Evolutionary conservation across 2,113 vertebrate species (phyloP).

Genomic region (Epinephelus lanceolatus): DNA sequence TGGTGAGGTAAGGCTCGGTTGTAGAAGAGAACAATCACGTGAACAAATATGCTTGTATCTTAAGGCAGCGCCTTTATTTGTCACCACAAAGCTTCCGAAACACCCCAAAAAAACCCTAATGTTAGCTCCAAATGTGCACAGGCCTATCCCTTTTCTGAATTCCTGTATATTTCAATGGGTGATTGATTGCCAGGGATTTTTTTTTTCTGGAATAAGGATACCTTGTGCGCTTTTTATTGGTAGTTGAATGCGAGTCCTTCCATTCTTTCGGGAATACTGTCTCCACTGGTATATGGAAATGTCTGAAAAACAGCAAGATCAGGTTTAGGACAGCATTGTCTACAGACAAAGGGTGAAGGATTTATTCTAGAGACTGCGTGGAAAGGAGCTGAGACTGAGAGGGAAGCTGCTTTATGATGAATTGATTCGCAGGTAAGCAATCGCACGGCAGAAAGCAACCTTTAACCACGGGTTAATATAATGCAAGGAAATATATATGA

Average conservation of each 20-base stretch:
- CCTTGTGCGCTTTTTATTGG: constrained; percentile 96
- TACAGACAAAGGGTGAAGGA: constrained; percentile 99
- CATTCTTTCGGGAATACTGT: constrained; percentile 99
- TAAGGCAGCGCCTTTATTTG: constrained; percentile 96
- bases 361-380: constrained; percentile 91
- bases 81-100: constrained; percentile 92
- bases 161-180: constrained; percentile 78
- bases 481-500: constrained; percentile 88
- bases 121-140: constrained; percentile 85
- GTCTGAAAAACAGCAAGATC: constrained; percentile 97
- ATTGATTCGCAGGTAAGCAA: constrained; percentile 99
- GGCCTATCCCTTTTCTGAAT: constrained; percentile 75
- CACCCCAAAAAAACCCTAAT: constrained; percentile 87
- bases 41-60: constrained; percentile 96
- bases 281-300: constrained; percentile 95
- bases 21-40: constrained; percentile 95
- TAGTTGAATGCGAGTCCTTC: constrained; percentile 95
- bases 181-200: constrained; percentile 88
- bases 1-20: constrained; percentile 87
- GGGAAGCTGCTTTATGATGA: constrained; percentile 93
- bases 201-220: constrained; percentile 85
- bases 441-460: constrained; percentile 94
- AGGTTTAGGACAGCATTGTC: constrained; percentile 98
- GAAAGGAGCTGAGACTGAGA: constrained; percentile 89
- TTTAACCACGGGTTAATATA: constrained; percentile 91